These are phyloP conservation scores for Hepsetus odoe DNA, from an alignment of 2,113 vertebrate species.

Conservation along the genomic window DNA sequence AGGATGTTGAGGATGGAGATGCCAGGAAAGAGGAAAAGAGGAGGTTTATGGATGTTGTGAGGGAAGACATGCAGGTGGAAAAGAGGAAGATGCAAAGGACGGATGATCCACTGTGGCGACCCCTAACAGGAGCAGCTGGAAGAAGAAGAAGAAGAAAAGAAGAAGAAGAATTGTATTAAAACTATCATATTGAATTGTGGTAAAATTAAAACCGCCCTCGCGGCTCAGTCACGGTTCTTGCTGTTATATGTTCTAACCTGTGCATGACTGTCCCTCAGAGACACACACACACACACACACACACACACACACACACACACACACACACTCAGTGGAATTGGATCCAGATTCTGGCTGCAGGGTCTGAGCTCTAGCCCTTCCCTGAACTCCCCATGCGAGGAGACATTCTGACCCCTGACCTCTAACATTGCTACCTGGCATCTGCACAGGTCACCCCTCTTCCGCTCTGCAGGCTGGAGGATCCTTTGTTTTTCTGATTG, in stretches of 20 bases:
- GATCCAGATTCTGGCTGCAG: slow-evolving; percentile 40
- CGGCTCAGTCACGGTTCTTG: no score
- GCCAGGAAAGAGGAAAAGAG: no score
- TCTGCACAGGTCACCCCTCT: slow-evolving; percentile 7
- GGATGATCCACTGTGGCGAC: no score
- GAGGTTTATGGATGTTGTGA: no score
- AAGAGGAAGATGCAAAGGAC: no score
- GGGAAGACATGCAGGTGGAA: no score
- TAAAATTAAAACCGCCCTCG: not conserved
- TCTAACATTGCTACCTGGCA: slow-evolving; percentile 29
- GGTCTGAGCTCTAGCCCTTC: slow-evolving; percentile 6
- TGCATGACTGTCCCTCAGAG: not conserved
- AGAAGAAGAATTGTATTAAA: no score
- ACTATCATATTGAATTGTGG: not conserved
- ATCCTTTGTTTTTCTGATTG: not conserved
- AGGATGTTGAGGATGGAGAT: no score
- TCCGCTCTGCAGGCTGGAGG: not conserved
- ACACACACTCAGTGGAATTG: slow-evolving; percentile 32
- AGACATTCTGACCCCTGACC: slow-evolving; percentile 18
- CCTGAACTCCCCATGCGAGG: slow-evolving; percentile 32
- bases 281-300: slow-evolving; percentile 23
- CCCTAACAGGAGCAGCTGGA: no score
- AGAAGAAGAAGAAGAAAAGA: no score
- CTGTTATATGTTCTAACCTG: not conserved
- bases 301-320: not conserved